phyloP scores from a whole-genome alignment of 2,113 vertebrate genomes.

The Marcusenius ussheri region DNA sequence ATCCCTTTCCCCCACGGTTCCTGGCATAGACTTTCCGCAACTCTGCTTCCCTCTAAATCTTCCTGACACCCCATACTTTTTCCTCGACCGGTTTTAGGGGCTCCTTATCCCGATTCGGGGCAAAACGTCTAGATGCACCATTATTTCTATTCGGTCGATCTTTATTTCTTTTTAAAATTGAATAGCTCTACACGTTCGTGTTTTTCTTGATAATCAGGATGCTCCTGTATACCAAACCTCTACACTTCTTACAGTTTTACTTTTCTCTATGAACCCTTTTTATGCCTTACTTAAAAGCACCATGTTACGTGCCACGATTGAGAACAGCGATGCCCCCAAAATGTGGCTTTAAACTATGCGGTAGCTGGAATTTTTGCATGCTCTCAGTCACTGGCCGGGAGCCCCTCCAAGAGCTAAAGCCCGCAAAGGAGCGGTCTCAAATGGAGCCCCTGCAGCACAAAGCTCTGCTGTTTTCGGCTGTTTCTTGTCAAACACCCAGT shows the following conservation, averaged over 20 bases:
- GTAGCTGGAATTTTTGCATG: not conserved
- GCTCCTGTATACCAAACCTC: not conserved
- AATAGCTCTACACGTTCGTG: not conserved
- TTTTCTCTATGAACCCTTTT: not conserved
- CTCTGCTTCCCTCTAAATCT: conserved; percentile 27
- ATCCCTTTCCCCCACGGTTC: conserved; percentile 40
- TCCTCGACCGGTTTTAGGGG: conserved; percentile 3
- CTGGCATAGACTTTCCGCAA: conserved; percentile 29
- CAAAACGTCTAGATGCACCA: conserved; percentile 25
- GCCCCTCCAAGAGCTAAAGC: not conserved
- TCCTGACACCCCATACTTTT: not conserved
- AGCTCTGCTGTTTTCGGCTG: not conserved
- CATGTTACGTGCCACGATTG: not conserved
- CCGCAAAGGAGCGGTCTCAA: not conserved
- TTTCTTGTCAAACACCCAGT: not conserved
- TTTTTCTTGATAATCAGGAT: not conserved
- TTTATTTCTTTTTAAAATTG: not conserved
- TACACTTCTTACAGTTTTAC: not conserved
- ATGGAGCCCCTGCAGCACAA: not conserved
- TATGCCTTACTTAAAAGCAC: not conserved
- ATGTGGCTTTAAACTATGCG: not conserved
- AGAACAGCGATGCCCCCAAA: not conserved
- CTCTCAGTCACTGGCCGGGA: not conserved
- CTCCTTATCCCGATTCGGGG: conserved; percentile 43
- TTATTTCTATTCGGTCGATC: not conserved